Percentiles rank a stretch among this genome's conserved stretches.
These are phyloP conservation scores for Dallia pectoralis DNA, from an alignment of 2,797 vertebrate species.

Conservation along the genomic window DNA sequence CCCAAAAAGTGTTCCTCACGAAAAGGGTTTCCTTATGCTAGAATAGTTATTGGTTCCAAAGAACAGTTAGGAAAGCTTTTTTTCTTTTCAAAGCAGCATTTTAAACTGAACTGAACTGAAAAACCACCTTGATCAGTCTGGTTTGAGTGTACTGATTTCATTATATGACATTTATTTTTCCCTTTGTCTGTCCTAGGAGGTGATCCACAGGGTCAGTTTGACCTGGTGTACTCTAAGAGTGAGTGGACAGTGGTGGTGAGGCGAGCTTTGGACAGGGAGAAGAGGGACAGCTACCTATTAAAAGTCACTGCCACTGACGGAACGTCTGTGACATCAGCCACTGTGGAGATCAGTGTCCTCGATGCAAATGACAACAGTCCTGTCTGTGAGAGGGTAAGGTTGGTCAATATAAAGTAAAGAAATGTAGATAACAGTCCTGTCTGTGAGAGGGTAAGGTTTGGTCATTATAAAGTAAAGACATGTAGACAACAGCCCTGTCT, in stretches of 20 bases:
- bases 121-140: not conserved
- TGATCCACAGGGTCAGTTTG: slow-evolving; percentile 80
- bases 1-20: no score
- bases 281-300: slow-evolving; percentile 79
- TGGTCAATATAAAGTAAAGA: not conserved
- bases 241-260: slow-evolving; percentile 83
- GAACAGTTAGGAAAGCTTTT: no score
- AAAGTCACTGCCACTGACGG: slow-evolving; percentile 84
- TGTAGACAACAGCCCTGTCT: not conserved
- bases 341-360: slow-evolving; percentile 84
- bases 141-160: not conserved
- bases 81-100: no score
- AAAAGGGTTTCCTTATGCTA: no score
- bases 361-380: slow-evolving; percentile 87
- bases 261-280: slow-evolving; percentile 79
- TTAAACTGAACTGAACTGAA: no score
- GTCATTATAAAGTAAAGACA: not conserved
- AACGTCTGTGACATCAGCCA: slow-evolving; percentile 76
- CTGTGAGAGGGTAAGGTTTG: slow-evolving; percentile 77
- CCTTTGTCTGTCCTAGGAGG: slow-evolving; percentile 65
- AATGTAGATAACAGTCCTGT: slow-evolving; percentile 29
- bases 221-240: slow-evolving; percentile 75
- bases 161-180: no score
- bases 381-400: slow-evolving; percentile 80
- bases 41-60: no score